Conservation (phyloP, 2,113 vertebrate species). For the Callionymus lyra region DNA sequence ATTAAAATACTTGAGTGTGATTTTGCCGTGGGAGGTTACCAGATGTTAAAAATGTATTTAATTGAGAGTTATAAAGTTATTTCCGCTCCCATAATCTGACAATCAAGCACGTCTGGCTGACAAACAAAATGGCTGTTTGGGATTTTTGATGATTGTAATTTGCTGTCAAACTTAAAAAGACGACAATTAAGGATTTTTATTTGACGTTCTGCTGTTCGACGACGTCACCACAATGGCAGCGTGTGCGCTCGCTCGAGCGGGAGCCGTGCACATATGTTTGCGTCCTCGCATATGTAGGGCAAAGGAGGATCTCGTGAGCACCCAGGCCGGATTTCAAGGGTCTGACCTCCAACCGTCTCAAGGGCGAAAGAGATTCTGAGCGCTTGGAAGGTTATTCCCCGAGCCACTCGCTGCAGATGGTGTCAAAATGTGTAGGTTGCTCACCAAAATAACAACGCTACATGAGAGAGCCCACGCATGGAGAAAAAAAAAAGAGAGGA, state of each 20-base stretch:
- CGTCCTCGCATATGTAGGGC: conserved; percentile 23
- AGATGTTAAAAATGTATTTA: conserved; percentile 45
- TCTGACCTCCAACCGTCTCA: conserved; percentile 25
- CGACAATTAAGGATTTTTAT: conserved; percentile 42
- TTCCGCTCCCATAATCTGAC: conserved; percentile 38
- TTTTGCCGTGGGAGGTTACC: conserved; percentile 34
- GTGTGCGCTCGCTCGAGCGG: conserved; percentile 14
- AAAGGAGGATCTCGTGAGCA: conserved; percentile 23
- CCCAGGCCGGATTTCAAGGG: conserved; percentile 26
- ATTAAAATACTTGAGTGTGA: conserved; percentile 41
- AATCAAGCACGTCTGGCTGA: conserved; percentile 33
- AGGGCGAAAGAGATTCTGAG: conserved; percentile 9
- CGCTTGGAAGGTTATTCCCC: background rate
- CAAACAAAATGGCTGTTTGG: conserved; percentile 17
- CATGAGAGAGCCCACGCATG: conserved; percentile 13
- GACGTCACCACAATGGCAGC: conserved; percentile 11
- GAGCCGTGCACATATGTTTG: conserved; percentile 22
- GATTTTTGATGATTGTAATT: conserved; percentile 47
- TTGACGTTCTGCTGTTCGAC: conserved; percentile 2
- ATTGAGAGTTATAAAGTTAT: conserved; percentile 30
- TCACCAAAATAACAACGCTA: conserved; percentile 11
- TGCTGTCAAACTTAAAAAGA: conserved; percentile 29
- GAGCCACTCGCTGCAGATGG: too few species aligned
- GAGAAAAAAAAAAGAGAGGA: conserved; percentile 5
- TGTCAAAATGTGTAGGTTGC: conserved; percentile 25